Evolutionary conservation across 2,888 invertebrate genomes (phyloP).

Genomic region (Drosophila birchii): DNA sequence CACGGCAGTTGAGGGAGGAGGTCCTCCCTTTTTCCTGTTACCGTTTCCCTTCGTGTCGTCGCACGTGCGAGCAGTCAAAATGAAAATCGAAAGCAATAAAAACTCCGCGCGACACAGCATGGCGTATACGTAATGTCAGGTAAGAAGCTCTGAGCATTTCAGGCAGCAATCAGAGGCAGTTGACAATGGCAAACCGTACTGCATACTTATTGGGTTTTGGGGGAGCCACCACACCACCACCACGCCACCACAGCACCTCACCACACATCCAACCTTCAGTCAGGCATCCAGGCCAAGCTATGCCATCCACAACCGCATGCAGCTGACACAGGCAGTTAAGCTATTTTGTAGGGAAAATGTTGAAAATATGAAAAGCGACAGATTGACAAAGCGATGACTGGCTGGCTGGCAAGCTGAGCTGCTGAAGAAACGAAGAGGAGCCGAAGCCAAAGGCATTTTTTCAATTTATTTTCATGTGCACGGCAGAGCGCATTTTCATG

Average conservation of each 20-base stretch:
- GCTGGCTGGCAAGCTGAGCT: background rate
- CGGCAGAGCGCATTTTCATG: slow-evolving; percentile 61
- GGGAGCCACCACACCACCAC: slow-evolving; percentile 5
- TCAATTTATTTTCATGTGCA: slow-evolving; percentile 75
- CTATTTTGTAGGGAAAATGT: slow-evolving; percentile 49
- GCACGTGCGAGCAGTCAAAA: slow-evolving; percentile 78
- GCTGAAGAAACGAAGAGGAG: slow-evolving; percentile 13
- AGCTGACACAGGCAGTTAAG: slow-evolving; percentile 52
- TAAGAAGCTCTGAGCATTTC: slow-evolving; percentile 39
- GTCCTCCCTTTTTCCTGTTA: slow-evolving; percentile 37
- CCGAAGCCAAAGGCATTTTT: slow-evolving; percentile 63
- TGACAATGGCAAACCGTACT: slow-evolving; percentile 58
- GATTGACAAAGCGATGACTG: slow-evolving; percentile 48
- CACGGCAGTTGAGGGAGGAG: background rate
- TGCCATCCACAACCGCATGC: slow-evolving; percentile 27
- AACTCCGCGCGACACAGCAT: slow-evolving; percentile 53
- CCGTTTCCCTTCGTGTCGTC: slow-evolving; percentile 47
- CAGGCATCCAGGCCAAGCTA: slow-evolving; percentile 1
- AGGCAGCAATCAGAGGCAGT: slow-evolving; percentile 40
- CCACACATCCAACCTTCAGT: background rate
- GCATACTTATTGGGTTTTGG: slow-evolving; percentile 71
- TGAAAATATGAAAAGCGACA: slow-evolving; percentile 59
- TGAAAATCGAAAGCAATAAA: slow-evolving; percentile 83
- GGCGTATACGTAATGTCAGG: slow-evolving; percentile 63
- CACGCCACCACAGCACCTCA: background rate